Evolutionary conservation across 2,888 invertebrate species (phyloP).

Genomic region (Agriotes lineatus): DNA sequence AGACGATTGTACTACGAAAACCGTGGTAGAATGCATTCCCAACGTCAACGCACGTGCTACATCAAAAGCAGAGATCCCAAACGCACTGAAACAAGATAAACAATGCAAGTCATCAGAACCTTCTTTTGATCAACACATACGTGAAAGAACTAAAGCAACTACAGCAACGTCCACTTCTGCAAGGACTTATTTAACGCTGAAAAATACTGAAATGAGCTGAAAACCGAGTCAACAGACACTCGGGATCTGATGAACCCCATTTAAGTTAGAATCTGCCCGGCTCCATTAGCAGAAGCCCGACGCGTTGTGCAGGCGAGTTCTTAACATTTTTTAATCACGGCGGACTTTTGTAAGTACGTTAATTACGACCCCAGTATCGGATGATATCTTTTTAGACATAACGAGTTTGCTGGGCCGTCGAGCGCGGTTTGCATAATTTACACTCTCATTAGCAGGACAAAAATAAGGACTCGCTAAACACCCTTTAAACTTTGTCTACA

Average conservation of each 20-base stretch:
- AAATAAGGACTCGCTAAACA: slow-evolving; percentile 43
- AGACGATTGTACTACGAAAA: too few relatives aligned
- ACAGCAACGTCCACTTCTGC: slow-evolving; percentile 14
- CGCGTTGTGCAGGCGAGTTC: slow-evolving; percentile 29
- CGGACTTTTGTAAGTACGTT: slow-evolving; percentile 57
- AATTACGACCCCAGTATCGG: slow-evolving; percentile 59
- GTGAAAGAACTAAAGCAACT: slow-evolving; percentile 5
- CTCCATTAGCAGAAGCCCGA: slow-evolving; percentile 37
- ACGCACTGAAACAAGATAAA: background rate
- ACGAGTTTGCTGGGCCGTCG: slow-evolving; percentile 52
- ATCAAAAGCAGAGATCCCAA: too few relatives aligned
- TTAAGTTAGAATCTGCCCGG: slow-evolving; percentile 41
- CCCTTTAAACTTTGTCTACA: slow-evolving; percentile 26
- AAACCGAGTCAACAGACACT: slow-evolving; percentile 42
- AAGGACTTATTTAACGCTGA: slow-evolving; percentile 38
- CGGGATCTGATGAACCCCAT: slow-evolving; percentile 39
- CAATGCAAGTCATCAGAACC: background rate
- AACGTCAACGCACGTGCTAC: too few relatives aligned
- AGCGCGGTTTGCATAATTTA: slow-evolving; percentile 55
- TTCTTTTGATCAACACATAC: slow-evolving; percentile 18
- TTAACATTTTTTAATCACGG: slow-evolving; percentile 48
- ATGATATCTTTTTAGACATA: slow-evolving; percentile 60
- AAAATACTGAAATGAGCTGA: slow-evolving; percentile 35
- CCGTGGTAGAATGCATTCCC: too few relatives aligned
- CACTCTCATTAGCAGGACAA: slow-evolving; percentile 56